Evolutionary conservation across 1,140 invertebrate genomes (phyloP).

Genomic region (Proctacanthus coquilletti): DNA sequence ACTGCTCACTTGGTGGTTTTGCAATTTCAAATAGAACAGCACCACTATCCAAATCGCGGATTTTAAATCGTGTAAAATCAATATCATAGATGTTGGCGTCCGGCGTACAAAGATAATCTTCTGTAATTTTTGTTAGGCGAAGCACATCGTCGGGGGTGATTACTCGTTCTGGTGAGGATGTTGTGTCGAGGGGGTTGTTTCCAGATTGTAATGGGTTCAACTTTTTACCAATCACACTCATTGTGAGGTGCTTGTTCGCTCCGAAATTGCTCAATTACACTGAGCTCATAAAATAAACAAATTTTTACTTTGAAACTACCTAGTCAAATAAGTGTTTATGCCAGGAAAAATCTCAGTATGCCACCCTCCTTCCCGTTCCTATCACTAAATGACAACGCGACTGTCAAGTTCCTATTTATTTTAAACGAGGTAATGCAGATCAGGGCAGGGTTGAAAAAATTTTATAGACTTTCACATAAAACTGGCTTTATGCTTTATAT

Average conservation of each 20-base stretch:
- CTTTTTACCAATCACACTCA: constrained; percentile 7
- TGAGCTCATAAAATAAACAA: neutral
- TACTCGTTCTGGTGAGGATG: neutral
- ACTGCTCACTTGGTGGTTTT: constrained; percentile 59
- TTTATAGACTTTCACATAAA: no score
- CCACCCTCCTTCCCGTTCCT: no score
- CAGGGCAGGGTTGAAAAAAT: no score
- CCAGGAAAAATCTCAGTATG: neutral
- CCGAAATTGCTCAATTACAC: neutral
- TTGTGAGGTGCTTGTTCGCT: no score
- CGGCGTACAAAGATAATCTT: constrained; percentile 76
- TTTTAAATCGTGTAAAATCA: constrained; percentile 95
- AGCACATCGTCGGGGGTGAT: constrained; percentile 48
- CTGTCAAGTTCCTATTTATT: no score
- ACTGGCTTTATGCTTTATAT: no score
- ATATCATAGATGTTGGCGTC: constrained; percentile 96
- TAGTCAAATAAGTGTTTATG: neutral
- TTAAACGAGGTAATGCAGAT: no score
- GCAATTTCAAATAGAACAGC: constrained; percentile 93
- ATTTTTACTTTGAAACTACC: neutral
- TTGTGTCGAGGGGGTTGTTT: neutral
- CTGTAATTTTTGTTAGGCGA: constrained; percentile 41
- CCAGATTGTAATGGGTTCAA: constrained; percentile 1
- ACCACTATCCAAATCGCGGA: constrained; percentile 86
- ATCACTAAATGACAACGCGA: no score